A percentile compares a stretch with the other conserved stretches of the same genome.
Evolutionary conservation across 1,140 invertebrate genomes (phyloP).

Genomic region (Galendromus occidentalis): DNA sequence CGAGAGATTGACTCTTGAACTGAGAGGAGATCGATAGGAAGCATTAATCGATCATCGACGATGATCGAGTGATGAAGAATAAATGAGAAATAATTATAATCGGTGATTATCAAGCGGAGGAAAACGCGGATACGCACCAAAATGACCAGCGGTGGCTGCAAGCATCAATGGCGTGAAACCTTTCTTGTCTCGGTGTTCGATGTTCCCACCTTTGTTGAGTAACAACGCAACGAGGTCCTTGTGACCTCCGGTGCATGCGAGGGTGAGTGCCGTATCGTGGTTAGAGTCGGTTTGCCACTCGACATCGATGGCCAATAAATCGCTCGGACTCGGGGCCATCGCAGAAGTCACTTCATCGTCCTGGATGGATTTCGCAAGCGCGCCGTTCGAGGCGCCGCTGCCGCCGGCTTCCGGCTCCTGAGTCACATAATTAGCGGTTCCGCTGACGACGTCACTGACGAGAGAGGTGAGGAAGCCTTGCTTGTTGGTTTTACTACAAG

Average conservation of each 20-base stretch:
- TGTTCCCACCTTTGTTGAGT: constrained; percentile 68
- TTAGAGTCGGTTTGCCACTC: constrained; percentile 94
- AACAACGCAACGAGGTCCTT: constrained; percentile 82
- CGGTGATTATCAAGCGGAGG: too few species aligned
- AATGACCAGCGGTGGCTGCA: constrained; percentile 88
- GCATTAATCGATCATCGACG: too few species aligned
- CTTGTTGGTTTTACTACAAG: constrained; percentile 19
- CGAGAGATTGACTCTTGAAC: too few species aligned
- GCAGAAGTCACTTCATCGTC: neutral
- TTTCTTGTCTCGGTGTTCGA: constrained; percentile 96
- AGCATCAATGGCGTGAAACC: constrained; percentile 93
- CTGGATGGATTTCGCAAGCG: constrained; percentile 10
- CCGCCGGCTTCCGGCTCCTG: constrained; percentile 14
- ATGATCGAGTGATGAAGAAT: too few species aligned
- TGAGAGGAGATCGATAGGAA: too few species aligned
- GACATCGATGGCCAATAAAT: constrained; percentile 39
- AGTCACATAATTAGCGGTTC: constrained; percentile 6
- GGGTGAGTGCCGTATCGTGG: constrained; percentile 88
- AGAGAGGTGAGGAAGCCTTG: constrained; percentile 15
- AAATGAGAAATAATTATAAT: too few species aligned
- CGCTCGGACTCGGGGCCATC: neutral
- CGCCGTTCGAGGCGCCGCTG: constrained; percentile 12
- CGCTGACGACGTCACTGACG: constrained; percentile 25
- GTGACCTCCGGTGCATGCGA: constrained; percentile 91
- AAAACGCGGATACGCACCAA: constrained; percentile 27